phyloP scores from a whole-genome alignment of 92 coral and sea anemone species.

The Phenganax subtilis region DNA sequence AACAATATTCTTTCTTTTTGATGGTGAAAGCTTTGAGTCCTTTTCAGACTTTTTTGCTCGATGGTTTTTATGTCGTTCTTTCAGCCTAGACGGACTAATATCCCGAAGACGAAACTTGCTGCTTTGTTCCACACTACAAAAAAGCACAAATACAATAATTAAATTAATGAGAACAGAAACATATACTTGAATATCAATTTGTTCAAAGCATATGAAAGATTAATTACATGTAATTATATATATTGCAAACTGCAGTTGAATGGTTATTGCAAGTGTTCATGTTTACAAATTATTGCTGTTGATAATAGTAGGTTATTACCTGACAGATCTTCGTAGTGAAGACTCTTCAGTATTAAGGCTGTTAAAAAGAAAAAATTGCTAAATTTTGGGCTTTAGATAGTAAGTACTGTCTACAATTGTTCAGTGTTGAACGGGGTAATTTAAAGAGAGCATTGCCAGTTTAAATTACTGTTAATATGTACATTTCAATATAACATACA shows the following conservation, averaged over 20 bases:
- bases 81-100: constrained; percentile 71
- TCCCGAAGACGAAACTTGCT: constrained; percentile 76
- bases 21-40: constrained; percentile 58
- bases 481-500: too few species aligned
- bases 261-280: too few species aligned
- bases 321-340: constrained; percentile 19
- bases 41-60: constrained; percentile 50
- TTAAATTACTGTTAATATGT: too few species aligned
- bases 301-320: not conserved
- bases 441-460: too few species aligned
- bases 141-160: constrained; percentile 3
- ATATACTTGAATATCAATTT: not conserved
- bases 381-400: not conserved
- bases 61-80: constrained; percentile 50
- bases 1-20: constrained; percentile 44
- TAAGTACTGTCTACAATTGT: too few species aligned
- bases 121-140: constrained; percentile 57
- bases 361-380: not conserved
- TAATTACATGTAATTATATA: not conserved
- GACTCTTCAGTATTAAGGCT: constrained; percentile 28
- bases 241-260: not conserved
- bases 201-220: too few species aligned
- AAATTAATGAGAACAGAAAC: not conserved
- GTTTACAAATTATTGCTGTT: too few species aligned
- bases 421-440: too few species aligned